Evolutionary conservation across 2,797 vertebrate species (phyloP), one percentile per base, ranked within the genome.

Genomic region (Bufotes viridis): DNA sequence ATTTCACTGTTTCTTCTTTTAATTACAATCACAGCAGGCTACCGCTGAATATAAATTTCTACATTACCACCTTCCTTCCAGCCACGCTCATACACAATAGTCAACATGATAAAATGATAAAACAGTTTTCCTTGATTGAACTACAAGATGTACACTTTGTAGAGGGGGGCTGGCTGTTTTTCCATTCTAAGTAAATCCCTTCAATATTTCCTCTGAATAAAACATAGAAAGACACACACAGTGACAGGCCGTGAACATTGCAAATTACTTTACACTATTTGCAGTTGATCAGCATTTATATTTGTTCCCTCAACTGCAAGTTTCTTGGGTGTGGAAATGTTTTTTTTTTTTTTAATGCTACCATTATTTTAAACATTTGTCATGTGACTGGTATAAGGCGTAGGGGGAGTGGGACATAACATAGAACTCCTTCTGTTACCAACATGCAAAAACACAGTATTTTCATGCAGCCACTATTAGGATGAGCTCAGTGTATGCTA

Each of bases 1-100:
- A 55, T 82, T 74, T 75, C 67, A 61, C 42, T 22, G 79, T 87
- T 82, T 82, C 80, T 87, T 82, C 86, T 87, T 87, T 76, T 87
- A 82, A 87, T 87, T 87, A 87, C 70, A 78, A 87, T 82, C 86
- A 82, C 86, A 82, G 79, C 80, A 78, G 86, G 79, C 70, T 61
- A 82, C 22, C 42, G 80, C 69, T 76, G 70, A 82, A 72, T 87
- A 75, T 81, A 65, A 76, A 82, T 82, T 87, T 74, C 61, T 76
- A 87, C 70, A 82, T 72, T 82, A 76, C 69, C 57, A 75, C 70
- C n/a, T 87, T 87, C 65, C 79, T 87, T 87, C 55, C 42, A 87
- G 69, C 86, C 67, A 82, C n/a, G 24, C 82, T 69, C n/a, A 82
- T 67, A 61, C 67, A 74, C 57, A 55, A 82, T 51, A 75, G 76